phyloP scores from a whole-genome alignment of 1,140 invertebrate species.

The Drosophila prosaltans region DNA sequence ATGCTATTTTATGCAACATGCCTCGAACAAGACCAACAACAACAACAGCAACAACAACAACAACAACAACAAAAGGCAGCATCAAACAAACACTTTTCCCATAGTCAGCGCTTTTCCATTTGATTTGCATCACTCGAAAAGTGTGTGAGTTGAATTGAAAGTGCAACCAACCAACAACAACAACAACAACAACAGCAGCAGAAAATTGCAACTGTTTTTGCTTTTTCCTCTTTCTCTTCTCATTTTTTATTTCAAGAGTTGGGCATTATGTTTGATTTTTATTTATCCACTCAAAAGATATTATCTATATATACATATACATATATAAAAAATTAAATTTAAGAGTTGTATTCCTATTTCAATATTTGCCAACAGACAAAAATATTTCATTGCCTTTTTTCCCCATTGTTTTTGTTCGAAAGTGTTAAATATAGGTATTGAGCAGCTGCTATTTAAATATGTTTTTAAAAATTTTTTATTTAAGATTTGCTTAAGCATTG shows the following conservation, averaged over 20 bases:
- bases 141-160: conserved; percentile 1
- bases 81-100: conserved; percentile 41
- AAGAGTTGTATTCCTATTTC: not conserved
- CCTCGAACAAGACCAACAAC: conserved; percentile 42
- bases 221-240: not conserved
- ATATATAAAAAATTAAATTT: not conserved
- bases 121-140: conserved; percentile 45
- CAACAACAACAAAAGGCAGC: not conserved
- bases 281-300: not conserved
- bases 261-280: not conserved
- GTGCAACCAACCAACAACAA: not conserved
- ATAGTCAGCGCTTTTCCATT: conserved; percentile 48
- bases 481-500: no score
- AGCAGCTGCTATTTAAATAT: no score
- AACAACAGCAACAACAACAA: conserved; percentile 13
- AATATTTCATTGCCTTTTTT: no score
- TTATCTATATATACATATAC: no score
- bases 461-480: no score
- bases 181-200: not conserved
- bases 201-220: conserved; percentile 11
- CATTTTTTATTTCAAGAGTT: not conserved
- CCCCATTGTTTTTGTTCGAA: no score
- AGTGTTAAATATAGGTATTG: no score
- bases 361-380: no score
- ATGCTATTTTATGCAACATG: conserved; percentile 64